phyloP scores from a whole-genome alignment of 2,888 invertebrate genomes.

The Pantelozetes paolii region DNA sequence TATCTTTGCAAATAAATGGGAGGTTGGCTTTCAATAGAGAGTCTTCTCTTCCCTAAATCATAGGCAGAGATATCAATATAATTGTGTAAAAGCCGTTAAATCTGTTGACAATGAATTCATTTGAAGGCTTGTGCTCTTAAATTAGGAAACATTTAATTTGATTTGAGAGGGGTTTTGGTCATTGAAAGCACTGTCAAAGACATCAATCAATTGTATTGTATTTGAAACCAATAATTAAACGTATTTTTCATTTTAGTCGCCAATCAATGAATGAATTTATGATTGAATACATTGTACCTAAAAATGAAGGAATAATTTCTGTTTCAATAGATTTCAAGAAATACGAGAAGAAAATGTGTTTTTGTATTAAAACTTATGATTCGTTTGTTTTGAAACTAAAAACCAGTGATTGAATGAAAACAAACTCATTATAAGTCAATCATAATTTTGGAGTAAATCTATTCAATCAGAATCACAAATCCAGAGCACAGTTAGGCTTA shows the following conservation, averaged over 20 bases:
- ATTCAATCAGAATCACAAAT: neutral
- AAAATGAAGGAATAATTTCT: too few species aligned
- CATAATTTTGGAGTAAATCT: conserved; percentile 9
- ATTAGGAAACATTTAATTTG: neutral
- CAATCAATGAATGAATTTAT: too few species aligned
- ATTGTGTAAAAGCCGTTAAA: conserved; percentile 32
- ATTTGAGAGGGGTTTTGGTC: neutral
- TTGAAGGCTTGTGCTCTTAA: neutral
- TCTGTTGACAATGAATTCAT: conserved; percentile 2
- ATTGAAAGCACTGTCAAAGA: neutral
- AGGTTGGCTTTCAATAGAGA: neutral
- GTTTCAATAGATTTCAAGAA: too few species aligned
- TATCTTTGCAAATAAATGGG: conserved; percentile 10
- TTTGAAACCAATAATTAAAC: neutral
- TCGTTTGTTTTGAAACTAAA: too few species aligned
- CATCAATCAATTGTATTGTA: neutral
- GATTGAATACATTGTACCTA: too few species aligned
- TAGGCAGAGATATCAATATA: neutral
- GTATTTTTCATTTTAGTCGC: too few species aligned
- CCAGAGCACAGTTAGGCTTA: neutral
- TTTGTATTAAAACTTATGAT: too few species aligned
- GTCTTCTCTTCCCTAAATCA: neutral
- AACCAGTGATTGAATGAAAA: neutral
- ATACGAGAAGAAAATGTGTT: conserved; percentile 3
- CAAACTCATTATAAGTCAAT: conserved; percentile 29